A percentile compares a stretch with the other conserved stretches of the same genome.
Conservation (phyloP, 1,140 invertebrate species). For the Ooceraea biroi region DNA sequence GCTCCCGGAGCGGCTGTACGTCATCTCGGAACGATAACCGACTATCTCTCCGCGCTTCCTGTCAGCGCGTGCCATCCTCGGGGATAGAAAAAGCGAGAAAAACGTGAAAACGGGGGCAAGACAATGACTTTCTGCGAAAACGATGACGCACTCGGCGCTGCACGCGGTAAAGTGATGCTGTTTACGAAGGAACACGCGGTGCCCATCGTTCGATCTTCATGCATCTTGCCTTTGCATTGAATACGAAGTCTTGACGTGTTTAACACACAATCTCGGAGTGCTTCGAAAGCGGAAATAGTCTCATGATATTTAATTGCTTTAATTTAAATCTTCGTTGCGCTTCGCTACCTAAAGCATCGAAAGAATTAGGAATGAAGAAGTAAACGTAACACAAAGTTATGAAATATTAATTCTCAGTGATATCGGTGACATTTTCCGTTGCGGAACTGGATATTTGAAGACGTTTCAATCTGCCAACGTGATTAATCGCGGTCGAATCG, state of each 20-base stretch:
- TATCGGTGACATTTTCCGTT: neutral
- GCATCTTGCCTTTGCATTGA: too few species aligned
- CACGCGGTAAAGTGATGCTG: neutral
- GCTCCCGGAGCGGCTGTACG: constrained; percentile 32
- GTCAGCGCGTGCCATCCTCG: constrained; percentile 67
- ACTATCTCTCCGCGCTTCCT: constrained; percentile 72
- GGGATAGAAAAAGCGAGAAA: constrained; percentile 69
- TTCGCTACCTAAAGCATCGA: too few species aligned
- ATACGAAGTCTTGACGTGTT: neutral
- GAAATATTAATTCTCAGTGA: neutral
- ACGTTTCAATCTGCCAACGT: constrained; percentile 28
- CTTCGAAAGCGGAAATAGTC: too few species aligned
- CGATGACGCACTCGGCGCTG: constrained; percentile 58
- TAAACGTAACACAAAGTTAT: constrained; percentile 1
- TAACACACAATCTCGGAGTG: neutral
- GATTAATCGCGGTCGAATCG: constrained; percentile 44
- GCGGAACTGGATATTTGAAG: neutral
- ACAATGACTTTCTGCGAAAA: constrained; percentile 73
- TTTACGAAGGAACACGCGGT: too few species aligned
- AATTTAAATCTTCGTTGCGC: too few species aligned
- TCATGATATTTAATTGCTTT: too few species aligned
- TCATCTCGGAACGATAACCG: constrained; percentile 69
- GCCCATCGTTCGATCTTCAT: neutral
- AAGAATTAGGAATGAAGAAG: too few species aligned
- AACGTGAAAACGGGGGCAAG: constrained; percentile 74